Percentiles rank a stretch among this genome's conserved stretches.
phyloP scores from a whole-genome alignment of 2,797 vertebrate genomes.

The Cottoperca gobio region DNA sequence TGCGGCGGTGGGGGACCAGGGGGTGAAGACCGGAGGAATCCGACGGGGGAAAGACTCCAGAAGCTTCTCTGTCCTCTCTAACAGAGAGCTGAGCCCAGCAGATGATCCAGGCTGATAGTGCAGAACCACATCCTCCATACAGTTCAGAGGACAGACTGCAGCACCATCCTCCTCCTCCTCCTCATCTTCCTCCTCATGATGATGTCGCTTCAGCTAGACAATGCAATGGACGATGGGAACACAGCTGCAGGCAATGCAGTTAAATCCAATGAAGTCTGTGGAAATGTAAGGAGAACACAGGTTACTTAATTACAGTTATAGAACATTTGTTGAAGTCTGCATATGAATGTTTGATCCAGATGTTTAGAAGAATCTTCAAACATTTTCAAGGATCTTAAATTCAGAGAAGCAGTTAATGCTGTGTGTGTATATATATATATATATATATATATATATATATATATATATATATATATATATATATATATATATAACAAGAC shows the following conservation, averaged over 20 bases:
- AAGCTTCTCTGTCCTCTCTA: slow-evolving; percentile 84
- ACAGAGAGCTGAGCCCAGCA: slow-evolving; percentile 73
- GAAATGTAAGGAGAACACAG: background rate
- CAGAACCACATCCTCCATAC: slow-evolving; percentile 92
- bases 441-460: no score
- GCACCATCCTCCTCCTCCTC: background rate
- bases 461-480: no score
- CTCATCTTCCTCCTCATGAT: background rate
- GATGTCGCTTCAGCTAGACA: background rate
- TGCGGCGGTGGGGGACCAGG: slow-evolving; percentile 87
- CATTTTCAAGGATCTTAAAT: no score
- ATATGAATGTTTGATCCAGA: no score
- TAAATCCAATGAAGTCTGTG: background rate
- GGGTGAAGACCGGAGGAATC: slow-evolving; percentile 83
- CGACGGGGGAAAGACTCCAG: slow-evolving; percentile 88
- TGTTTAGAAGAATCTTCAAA: no score
- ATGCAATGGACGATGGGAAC: background rate
- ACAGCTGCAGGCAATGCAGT: no score
- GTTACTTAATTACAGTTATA: background rate
- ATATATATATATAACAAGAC: no score
- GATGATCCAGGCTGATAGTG: slow-evolving; percentile 84
- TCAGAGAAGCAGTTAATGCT: no score
- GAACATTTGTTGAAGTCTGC: no score
- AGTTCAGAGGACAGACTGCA: slow-evolving; percentile 12
- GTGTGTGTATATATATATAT: no score